Evolutionary conservation across 2,113 vertebrate genomes (phyloP).

Genomic region (Mus musculus): DNA sequence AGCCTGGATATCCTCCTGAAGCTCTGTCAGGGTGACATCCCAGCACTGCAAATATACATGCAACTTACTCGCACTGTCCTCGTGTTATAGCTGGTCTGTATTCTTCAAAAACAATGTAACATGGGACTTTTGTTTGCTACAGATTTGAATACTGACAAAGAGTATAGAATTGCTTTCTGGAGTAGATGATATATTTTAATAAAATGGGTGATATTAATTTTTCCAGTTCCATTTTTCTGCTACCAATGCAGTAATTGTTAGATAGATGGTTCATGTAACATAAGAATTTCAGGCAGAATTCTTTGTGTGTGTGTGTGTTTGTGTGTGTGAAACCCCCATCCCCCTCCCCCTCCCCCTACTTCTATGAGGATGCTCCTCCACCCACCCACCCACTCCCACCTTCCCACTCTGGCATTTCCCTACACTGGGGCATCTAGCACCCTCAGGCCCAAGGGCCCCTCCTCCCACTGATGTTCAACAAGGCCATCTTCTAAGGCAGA

Average conservation of each 20-base stretch:
- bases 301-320: neutral
- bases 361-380: no score
- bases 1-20: neutral
- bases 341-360: no score
- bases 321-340: no score
- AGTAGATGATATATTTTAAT: slow-evolving; percentile 11
- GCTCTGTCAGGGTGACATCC: neutral
- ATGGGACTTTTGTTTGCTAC: neutral
- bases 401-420: no score
- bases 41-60: neutral
- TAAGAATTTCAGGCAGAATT: neutral
- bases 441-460: no score
- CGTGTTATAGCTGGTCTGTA: neutral
- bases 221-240: neutral
- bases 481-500: neutral
- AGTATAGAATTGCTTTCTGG: slow-evolving; percentile 12
- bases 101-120: neutral
- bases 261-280: neutral
- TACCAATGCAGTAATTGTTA: neutral
- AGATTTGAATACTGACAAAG: neutral
- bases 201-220: neutral
- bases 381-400: no score
- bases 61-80: neutral
- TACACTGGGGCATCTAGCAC: no score
- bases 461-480: no score